A percentile compares a stretch with the other conserved stretches of the same genome.
Conservation (phyloP, 2,888 invertebrate species). For the Lampropteryx suffumata region DNA sequence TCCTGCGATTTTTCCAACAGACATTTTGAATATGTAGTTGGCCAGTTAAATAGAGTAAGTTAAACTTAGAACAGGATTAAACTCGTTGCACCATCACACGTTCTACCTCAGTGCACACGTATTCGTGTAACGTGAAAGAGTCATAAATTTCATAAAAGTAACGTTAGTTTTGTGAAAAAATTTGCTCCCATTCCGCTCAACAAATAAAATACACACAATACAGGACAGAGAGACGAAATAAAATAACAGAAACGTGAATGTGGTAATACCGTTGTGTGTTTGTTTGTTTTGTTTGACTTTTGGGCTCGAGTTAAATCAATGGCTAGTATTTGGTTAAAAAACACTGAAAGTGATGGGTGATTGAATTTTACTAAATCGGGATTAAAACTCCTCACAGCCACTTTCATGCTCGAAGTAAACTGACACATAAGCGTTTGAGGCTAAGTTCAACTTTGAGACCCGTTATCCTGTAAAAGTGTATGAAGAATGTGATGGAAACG, state of each 20-base stretch:
- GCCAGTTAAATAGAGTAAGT: not conserved
- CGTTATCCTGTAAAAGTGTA: no score
- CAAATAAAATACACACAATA: constrained; percentile 29
- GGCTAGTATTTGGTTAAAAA: no score
- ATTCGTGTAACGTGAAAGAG: constrained; percentile 28
- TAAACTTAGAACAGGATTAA: not conserved
- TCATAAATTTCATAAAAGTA: constrained; percentile 33
- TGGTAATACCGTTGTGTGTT: not conserved
- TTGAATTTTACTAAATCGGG: no score
- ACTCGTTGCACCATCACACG: not conserved
- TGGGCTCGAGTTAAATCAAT: not conserved
- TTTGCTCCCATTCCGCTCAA: constrained; percentile 21
- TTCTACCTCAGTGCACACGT: constrained; percentile 3
- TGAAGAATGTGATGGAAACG: no score
- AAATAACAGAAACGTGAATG: constrained; percentile 3
- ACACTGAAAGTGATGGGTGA: no score
- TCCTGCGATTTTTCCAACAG: no score
- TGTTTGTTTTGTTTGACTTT: not conserved
- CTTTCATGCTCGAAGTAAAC: no score
- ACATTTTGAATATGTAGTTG: no score
- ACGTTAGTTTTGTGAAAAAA: constrained; percentile 31
- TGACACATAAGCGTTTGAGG: no score
- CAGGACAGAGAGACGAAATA: constrained; percentile 24
- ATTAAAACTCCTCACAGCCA: no score
- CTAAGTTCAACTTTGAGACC: no score